Base-by-base conservation (phyloP, 2,888 invertebrate species). In the Sericinus montela region DNA sequence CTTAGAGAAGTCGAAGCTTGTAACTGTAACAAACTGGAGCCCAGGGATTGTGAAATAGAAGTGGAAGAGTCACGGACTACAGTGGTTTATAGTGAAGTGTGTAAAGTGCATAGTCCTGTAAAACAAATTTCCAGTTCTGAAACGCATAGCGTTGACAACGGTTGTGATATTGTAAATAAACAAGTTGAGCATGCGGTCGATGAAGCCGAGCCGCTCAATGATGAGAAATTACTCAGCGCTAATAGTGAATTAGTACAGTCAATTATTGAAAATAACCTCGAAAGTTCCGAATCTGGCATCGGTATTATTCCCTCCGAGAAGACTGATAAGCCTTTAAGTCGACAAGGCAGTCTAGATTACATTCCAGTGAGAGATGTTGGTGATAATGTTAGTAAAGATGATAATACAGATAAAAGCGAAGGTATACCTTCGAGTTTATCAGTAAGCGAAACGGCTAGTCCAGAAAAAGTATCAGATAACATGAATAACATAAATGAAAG, bases 31-130 rank as follows among this genome's bases (percentile, higher is more conserved):
- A 58, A 63, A n/a, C 48, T 45, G 11, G 56, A 63, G 56, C 53
- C 55, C 19, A 59, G 58, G 50, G 64, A 61, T 41, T 56, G 52
- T 51, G 52, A 57, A 28, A 58, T 51, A 37, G 55, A 62, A 55
- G 58, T 56, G 38, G 66, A 65, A 48, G 67, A 75, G 29, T 54
- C 75, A 57, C 72, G 82, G 77, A 80, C 80, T 74, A 80, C 71
- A 60, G 78, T 82, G 15, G 82, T 90, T 54, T 92, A 91, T 67
- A 92, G 92, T 84, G 91, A 93, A 72, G 91, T 91, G 57, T 91
- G 91, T 60, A 93, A 93, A 72, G 90, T 91, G 62, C 91, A 91
- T 68, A 90, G 87, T 47, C 90, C 88, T 54, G 78, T 79, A 7
- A 87, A 87, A 67, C 55, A 60, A 55, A 65, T 81, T 60, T 61